Base-by-base conservation (phyloP, 2,888 invertebrate genomes). In the Conus canariensis region DNA sequence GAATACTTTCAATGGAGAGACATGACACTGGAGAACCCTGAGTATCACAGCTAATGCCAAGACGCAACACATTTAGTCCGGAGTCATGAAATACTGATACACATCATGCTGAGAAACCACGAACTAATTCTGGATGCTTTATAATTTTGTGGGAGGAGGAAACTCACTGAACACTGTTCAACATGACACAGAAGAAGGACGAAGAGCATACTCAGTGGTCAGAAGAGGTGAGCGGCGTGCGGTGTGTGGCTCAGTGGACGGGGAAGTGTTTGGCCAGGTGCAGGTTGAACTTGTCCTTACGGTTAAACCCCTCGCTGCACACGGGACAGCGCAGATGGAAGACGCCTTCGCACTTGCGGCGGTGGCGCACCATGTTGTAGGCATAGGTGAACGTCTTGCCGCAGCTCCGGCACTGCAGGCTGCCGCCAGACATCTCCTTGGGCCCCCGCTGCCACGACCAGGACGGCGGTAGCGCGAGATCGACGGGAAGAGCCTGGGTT, bases 281-380 rank as follows among this genome's bases (percentile, higher is more conserved):
- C 56, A 59, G 22, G 77, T 56, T 67, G 88, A 77, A 88, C 45
- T 77, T 25, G 88, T 88, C 88, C 56, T 58, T 45, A 4, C 88
- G 74, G 80, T 88, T 77, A 19, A 77, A 88, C 4, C 64, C 67
- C 77, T 88, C 30, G 19, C 74, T 59, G 70, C 88, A 88, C 77
- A 77, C 58, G 56, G 56, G 88, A n/a, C 88, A 88, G 6, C 64
- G 77, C 88, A 88, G 25, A 25, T 88, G 88, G 60, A 64, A 88
- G n/a, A 45, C 59, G 1, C 91, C 91, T 30, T 90, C 90, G 85
- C 91, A 91, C 85, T 91, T 90, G 80, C 91, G 77, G 30, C 90
- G 87, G 88, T 91, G 91, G 8, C 91, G 88, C 30, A 88, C 88
- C 85, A 91, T 86, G 10, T 89, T 89, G 58, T 89, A 89, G 59